Evolutionary conservation across 2,888 invertebrate species (phyloP), one percentile per base, ranked within the genome.

Genomic region (Yponomeuta cagnagella): DNA sequence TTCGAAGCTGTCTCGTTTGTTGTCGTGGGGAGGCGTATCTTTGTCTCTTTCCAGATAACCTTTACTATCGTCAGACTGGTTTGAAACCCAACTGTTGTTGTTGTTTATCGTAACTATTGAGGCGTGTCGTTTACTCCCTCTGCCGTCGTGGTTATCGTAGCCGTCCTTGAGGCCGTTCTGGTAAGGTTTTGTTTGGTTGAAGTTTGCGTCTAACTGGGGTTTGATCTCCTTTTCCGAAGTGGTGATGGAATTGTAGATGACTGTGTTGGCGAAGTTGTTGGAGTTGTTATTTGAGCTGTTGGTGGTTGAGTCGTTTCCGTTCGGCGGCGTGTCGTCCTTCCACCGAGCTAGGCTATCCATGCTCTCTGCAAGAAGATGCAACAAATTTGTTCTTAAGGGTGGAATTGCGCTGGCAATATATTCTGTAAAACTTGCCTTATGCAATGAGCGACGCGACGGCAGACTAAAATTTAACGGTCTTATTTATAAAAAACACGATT

Each of bases 291-390:
- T 88, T 4, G 90, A 89, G 75, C 81, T 87, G 70, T 74, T 78
- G 37, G 87, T 87, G 2, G 90, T 85, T 9, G 73, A 70, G 75
- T 93, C 92, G 78, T 92, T 92, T 4, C 89, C 92, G 81, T 90
- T 92, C 0, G 93, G 93, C 5, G 93, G 93, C 0, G 92, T 92
- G 77, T 93, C 93, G 77, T 93, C 93, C 78, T 93, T 93, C 93
- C 93, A 93, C 76, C 93, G 80, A 15, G 90, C 93, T 63, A 93
- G 82, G 76, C 92, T 92, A 76, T 93, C 93, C 86, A 93, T 90
- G 74, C 93, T 93, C 66, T 92, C 87, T 93, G 92, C 71, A 75
- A 69, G 68, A 12, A 48, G 30, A 71, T 58, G 64, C 15, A 8
- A 1, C 1, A 43, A 5, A 1, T 5, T 8, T 43, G 6, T 43